A percentile compares a stretch with the other conserved stretches of the same genome.
Conservation (phyloP, 2,888 invertebrate genomes). For the Syrphus vitripennis region DNA sequence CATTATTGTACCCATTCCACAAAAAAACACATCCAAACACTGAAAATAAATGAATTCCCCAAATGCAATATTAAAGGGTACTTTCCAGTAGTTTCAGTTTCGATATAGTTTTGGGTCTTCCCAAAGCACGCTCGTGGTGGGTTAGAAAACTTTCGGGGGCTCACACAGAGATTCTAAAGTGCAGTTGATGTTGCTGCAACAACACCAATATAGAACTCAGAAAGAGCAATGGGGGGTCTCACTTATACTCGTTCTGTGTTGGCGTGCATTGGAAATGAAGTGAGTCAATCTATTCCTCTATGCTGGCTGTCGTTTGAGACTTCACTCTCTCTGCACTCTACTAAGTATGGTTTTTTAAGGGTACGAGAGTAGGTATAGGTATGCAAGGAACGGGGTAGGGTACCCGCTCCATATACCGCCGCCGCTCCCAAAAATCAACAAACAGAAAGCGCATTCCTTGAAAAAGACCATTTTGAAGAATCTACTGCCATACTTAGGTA, state of each 20-base stretch:
- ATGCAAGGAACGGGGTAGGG: background rate
- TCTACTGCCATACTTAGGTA: slow-evolving; percentile 5
- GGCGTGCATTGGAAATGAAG: slow-evolving; percentile 52
- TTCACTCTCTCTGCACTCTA: background rate
- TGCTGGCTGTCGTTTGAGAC: slow-evolving; percentile 16
- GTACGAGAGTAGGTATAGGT: background rate
- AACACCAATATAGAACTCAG: background rate
- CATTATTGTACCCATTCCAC: background rate
- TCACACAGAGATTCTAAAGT: slow-evolving; percentile 48
- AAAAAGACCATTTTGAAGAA: slow-evolving; percentile 57
- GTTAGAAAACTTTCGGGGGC: slow-evolving; percentile 32
- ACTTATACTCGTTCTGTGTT: background rate
- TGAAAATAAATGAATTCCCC: slow-evolving; percentile 66
- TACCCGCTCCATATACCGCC: background rate
- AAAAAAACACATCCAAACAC: slow-evolving; percentile 7
- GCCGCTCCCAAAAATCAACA: slow-evolving; percentile 24
- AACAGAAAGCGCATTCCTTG: slow-evolving; percentile 37
- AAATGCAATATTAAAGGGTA: slow-evolving; percentile 64
- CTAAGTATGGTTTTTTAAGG: slow-evolving; percentile 11
- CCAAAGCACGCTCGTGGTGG: slow-evolving; percentile 48
- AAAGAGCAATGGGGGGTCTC: background rate
- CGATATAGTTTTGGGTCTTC: slow-evolving; percentile 54
- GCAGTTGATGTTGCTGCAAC: slow-evolving; percentile 8
- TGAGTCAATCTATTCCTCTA: slow-evolving; percentile 51
- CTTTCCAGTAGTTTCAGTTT: slow-evolving; percentile 59